Evolutionary conservation across 1,140 invertebrate species (phyloP), one percentile per base, ranked within the genome.

Genomic region (Eupristina koningsbergeri): DNA sequence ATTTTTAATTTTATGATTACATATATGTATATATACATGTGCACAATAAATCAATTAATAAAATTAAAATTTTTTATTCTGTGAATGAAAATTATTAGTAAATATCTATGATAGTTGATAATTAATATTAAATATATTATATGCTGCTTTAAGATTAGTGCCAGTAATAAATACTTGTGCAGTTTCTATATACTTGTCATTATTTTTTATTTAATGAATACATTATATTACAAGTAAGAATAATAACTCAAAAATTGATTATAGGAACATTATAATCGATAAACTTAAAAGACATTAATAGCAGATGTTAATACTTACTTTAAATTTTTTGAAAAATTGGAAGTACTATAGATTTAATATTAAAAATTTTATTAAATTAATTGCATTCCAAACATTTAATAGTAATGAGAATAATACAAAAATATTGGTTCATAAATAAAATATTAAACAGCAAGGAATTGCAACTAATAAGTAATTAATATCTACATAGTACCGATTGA

Each of bases 241-340:
- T n/a, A 39, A 67, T 67, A 67, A 67, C 22, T 67, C 31, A 67
- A 36, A 6, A 67, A 36, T 67, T 41, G 36, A 71, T 71, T 71
- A 26, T 1, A 71, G 17, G 19, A 11, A 19, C 17, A 17, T 26
- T 2, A 11, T 39, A n/a, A 15, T 13, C 2, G n/a, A 64, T 9
- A 29, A 31, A 64, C 17, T 53, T 53, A 53, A 15, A 53, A 53
- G 19, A 9, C 19, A 53, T 53, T 17, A 2, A 58, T 3, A 9
- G 53, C 22, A 17, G 15, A 0, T 39, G 64, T 6, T 3, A 67
- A 67, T 36, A 34, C n/a, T 64, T 39, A 29, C 19, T 67, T 22
- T 31, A 17, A 34, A 19, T 11, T 67, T 67, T 1, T 15, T 58
- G 53, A 58, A 58, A 58, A 26, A 58, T 58, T 58, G 22, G 22